These are phyloP conservation scores for Pandemis heparana DNA, from an alignment of 2,888 invertebrate species.

Conservation along the genomic window DNA sequence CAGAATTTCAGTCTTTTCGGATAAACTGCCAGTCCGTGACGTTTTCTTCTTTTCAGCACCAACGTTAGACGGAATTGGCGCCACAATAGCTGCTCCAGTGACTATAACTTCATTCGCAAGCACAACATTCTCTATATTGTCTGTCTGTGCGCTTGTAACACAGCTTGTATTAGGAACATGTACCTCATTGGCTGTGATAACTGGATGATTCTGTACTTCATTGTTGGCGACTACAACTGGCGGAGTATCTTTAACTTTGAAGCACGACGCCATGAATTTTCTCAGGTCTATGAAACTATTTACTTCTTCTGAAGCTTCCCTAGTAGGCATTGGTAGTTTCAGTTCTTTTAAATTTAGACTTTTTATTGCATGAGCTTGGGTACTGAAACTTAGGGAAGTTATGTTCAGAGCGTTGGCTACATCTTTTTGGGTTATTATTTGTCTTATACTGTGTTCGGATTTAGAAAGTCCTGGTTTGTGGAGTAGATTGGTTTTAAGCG, in stretches of 20 bases:
- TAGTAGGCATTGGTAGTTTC: slow-evolving; percentile 62
- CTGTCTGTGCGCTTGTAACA: slow-evolving; percentile 53
- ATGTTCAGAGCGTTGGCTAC: slow-evolving; percentile 69
- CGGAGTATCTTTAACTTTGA: slow-evolving; percentile 64
- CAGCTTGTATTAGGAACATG: slow-evolving; percentile 55
- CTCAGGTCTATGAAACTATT: slow-evolving; percentile 71
- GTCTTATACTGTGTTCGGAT: slow-evolving; percentile 76
- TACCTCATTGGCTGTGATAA: slow-evolving; percentile 51
- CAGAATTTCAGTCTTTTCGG: slow-evolving; percentile 70
- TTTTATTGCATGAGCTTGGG: slow-evolving; percentile 53
- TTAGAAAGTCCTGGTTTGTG: slow-evolving; percentile 70
- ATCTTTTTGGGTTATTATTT: slow-evolving; percentile 72
- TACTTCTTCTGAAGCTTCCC: slow-evolving; percentile 55
- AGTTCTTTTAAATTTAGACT: slow-evolving; percentile 62
- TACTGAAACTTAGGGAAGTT: slow-evolving; percentile 66
- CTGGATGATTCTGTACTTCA: slow-evolving; percentile 58
- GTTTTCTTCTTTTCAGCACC: slow-evolving; percentile 63
- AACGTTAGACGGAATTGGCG: slow-evolving; percentile 62
- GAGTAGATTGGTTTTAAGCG: slow-evolving; percentile 49
- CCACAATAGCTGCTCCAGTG: slow-evolving; percentile 52
- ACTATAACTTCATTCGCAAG: slow-evolving; percentile 64
- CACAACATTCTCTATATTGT: slow-evolving; percentile 32
- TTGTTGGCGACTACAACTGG: slow-evolving; percentile 41
- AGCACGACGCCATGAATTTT: slow-evolving; percentile 75
- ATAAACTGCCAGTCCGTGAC: slow-evolving; percentile 57